Conservation (phyloP, 2,888 invertebrate species). For the Luperina nickerlii region DNA sequence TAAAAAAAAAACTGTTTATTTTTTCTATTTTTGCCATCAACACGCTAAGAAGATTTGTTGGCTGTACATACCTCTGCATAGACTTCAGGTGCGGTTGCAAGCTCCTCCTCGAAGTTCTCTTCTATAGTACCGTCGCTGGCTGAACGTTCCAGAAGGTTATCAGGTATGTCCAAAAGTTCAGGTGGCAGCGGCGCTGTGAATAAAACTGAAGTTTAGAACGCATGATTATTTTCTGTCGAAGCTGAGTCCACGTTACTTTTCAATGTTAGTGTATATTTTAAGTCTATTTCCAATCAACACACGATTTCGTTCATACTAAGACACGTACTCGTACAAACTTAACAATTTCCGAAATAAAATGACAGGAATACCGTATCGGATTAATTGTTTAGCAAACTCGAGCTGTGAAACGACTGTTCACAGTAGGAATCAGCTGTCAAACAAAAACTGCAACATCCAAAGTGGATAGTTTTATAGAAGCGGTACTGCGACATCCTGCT, state of each 20-base stretch:
- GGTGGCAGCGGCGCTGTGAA: conserved; percentile 83
- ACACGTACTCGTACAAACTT: no score
- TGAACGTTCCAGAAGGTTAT: conserved; percentile 85
- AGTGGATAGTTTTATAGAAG: conserved; percentile 13
- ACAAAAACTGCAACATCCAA: conserved; percentile 8
- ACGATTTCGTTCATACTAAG: background rate
- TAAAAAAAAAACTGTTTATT: no score
- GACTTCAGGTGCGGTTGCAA: conserved; percentile 92
- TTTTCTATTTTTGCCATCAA: no score
- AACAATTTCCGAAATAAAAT: background rate
- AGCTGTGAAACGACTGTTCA: background rate
- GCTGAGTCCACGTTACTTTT: background rate
- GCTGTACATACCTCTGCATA: conserved; percentile 79
- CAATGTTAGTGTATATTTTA: background rate
- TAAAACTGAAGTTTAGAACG: conserved; percentile 18
- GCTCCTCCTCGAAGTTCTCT: conserved; percentile 97
- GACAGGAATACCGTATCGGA: conserved; percentile 2
- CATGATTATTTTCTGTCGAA: background rate
- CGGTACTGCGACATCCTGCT: conserved; percentile 24
- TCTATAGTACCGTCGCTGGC: conserved; percentile 97
- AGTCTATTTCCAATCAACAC: background rate
- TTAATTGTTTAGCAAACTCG: conserved; percentile 1
- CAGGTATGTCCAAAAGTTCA: conserved; percentile 81
- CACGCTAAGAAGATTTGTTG: no score
- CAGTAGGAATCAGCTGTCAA: conserved; percentile 12